Conservation (phyloP, 1,140 invertebrate genomes). For the Coptotermes formosanus region DNA sequence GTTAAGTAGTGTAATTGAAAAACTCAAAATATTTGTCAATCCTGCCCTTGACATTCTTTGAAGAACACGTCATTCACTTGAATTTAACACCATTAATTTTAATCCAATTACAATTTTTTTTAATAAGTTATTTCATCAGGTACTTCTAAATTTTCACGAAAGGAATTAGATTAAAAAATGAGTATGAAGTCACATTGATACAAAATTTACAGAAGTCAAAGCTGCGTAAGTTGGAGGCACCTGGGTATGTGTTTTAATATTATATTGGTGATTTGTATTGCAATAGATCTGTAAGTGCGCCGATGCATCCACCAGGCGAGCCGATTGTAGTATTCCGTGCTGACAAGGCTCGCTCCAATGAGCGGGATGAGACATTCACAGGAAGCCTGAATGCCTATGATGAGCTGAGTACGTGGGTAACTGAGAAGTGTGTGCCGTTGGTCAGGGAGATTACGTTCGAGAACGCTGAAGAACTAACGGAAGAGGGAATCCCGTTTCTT, state of each 20-base stretch:
- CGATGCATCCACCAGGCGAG: constrained; percentile 79
- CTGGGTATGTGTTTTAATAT: neutral
- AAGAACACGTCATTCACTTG: no score
- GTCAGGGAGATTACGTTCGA: constrained; percentile 97
- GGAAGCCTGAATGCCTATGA: constrained; percentile 72
- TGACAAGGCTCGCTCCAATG: constrained; percentile 73
- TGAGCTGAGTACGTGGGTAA: constrained; percentile 79
- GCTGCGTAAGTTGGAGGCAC: no score
- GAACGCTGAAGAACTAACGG: constrained; percentile 98
- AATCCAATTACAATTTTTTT: no score
- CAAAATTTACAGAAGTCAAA: no score
- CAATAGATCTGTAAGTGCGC: constrained; percentile 55
- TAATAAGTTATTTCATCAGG: no score
- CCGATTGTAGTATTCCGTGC: constrained; percentile 80
- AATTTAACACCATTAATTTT: no score
- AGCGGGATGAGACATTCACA: constrained; percentile 77
- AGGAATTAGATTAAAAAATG: no score
- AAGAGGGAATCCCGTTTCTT: constrained; percentile 98
- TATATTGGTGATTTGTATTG: neutral
- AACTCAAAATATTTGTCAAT: no score
- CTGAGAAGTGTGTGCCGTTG: constrained; percentile 83
- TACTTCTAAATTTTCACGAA: no score
- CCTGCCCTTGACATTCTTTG: no score
- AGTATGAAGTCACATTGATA: no score
- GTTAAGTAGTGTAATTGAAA: no score